Conservation (phyloP, 2,888 invertebrate genomes). For the Chloroclysta siterata region DNA sequence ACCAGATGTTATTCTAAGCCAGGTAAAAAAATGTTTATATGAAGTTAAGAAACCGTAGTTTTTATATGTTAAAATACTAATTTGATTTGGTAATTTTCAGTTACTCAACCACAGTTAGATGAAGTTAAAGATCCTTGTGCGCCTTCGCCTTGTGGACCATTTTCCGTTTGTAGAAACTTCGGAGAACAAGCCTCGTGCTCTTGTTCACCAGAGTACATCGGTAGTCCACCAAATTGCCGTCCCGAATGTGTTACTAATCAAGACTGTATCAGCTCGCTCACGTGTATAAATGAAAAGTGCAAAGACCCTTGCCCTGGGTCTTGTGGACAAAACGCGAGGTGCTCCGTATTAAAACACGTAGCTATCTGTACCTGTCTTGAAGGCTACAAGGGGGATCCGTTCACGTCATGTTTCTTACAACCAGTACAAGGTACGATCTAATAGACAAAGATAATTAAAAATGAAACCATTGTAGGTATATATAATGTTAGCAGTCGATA, state of each 20-base stretch:
- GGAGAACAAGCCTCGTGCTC: constrained; percentile 86
- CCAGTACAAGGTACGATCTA: constrained; percentile 62
- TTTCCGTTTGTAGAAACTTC: constrained; percentile 84
- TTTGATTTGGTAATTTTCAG: constrained; percentile 49
- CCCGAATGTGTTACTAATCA: constrained; percentile 88
- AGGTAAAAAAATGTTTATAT: constrained; percentile 55
- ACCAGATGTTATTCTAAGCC: constrained; percentile 86
- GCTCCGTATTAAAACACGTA: constrained; percentile 86
- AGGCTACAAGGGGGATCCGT: constrained; percentile 87
- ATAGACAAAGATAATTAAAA: neutral
- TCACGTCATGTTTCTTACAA: constrained; percentile 72
- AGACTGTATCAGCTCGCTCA: constrained; percentile 87
- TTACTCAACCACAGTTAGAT: constrained; percentile 62
- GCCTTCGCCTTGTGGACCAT: constrained; percentile 88
- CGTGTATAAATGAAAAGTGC: constrained; percentile 88
- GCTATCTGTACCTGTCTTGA: constrained; percentile 86
- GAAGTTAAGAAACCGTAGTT: neutral
- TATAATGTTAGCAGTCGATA: neutral
- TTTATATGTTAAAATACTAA: constrained; percentile 3
- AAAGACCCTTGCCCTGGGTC: constrained; percentile 89
- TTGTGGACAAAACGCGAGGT: constrained; percentile 85
- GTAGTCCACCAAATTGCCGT: constrained; percentile 88
- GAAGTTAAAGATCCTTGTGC: constrained; percentile 86
- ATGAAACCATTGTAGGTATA: neutral
- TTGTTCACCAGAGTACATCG: constrained; percentile 85